Evolutionary conservation across 1,140 invertebrate species (phyloP).

Genomic region (Heliothis virescens): DNA sequence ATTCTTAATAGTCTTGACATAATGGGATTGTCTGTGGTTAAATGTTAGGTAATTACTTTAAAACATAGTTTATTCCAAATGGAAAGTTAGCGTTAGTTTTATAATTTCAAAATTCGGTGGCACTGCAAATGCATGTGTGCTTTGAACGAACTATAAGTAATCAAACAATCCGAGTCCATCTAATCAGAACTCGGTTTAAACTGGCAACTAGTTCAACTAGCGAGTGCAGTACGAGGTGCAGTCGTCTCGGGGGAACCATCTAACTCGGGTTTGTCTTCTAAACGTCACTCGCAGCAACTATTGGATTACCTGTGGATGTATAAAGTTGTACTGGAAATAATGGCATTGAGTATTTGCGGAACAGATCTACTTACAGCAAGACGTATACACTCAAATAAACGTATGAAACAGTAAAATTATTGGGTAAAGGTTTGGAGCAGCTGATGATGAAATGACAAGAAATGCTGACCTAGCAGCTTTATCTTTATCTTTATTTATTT

Average conservation of each 20-base stretch:
- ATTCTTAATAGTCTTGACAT: no score
- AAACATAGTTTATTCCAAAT: neutral
- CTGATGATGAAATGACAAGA: neutral
- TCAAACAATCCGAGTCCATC: constrained; percentile 44
- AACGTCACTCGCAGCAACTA: constrained; percentile 25
- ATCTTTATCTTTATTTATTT: no score
- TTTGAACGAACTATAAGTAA: constrained; percentile 29
- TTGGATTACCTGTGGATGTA: constrained; percentile 22
- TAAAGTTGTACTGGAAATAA: constrained; percentile 11
- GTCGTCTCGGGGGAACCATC: constrained; percentile 9
- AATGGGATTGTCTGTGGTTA: no score
- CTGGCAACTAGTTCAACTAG: constrained; percentile 38
- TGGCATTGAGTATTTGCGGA: neutral
- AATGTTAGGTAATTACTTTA: no score
- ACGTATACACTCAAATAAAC: neutral
- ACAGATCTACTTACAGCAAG: no score
- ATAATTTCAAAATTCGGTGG: neutral
- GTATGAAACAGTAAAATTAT: neutral
- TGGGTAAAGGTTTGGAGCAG: neutral
- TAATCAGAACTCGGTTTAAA: constrained; percentile 46
- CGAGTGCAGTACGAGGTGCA: neutral
- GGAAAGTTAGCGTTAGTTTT: neutral
- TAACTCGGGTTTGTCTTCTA: constrained; percentile 36
- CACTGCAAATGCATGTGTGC: neutral
- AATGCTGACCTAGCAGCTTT: neutral